Evolutionary conservation across 2,797 vertebrate genomes (phyloP).

Genomic region (Fistularia commersonii): DNA sequence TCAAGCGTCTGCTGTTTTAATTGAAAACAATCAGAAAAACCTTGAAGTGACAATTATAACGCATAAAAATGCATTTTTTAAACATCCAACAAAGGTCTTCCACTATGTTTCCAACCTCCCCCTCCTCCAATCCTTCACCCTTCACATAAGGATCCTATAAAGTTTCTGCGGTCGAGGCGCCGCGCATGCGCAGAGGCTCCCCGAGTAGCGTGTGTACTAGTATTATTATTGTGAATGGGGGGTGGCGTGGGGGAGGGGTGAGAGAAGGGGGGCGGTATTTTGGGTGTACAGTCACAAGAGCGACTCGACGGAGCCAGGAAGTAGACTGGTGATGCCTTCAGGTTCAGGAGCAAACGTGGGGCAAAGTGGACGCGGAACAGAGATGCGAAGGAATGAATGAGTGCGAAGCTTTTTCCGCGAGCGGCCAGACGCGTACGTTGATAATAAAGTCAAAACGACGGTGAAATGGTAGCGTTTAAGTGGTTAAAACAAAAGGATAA

Average conservation of each 20-base stretch:
- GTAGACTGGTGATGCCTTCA: constrained; percentile 70
- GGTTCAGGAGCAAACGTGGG: constrained; percentile 28
- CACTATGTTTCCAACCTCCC: too few species aligned
- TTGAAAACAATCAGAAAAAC: too few species aligned
- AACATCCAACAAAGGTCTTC: not conserved
- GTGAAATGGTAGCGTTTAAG: too few species aligned
- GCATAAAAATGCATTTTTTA: too few species aligned
- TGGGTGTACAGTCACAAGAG: constrained; percentile 79
- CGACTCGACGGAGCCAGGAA: constrained; percentile 83
- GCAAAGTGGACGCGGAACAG: too few species aligned
- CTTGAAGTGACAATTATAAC: too few species aligned
- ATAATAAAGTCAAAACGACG: too few species aligned
- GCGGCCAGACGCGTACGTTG: too few species aligned
- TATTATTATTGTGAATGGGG: constrained; percentile 86
- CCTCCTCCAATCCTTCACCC: not conserved
- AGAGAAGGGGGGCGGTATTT: constrained; percentile 59
- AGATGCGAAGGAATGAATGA: too few species aligned
- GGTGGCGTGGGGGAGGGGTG: constrained; percentile 6
- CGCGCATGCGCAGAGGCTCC: constrained; percentile 51
- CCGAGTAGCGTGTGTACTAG: constrained; percentile 56
- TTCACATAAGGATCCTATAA: constrained; percentile 62
- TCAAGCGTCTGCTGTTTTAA: too few species aligned
- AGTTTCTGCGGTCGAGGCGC: constrained; percentile 28
- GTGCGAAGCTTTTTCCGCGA: too few species aligned
- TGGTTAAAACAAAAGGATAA: too few species aligned